Conservation (phyloP, 2,113 vertebrate genomes). For the Alectura lathami region DNA sequence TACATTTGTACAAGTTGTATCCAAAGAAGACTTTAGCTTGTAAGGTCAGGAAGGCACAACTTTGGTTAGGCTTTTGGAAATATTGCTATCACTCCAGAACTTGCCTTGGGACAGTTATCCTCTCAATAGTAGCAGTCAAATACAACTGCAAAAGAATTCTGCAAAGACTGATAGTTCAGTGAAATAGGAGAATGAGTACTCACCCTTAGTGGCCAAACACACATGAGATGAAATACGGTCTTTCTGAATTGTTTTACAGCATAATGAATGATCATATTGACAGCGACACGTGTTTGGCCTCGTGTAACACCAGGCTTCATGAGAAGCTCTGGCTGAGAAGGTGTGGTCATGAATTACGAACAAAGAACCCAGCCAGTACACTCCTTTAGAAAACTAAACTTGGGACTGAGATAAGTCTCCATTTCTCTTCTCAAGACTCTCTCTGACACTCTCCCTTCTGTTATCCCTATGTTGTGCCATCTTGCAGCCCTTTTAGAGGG, state of each 20-base stretch:
- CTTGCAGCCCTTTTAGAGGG: not conserved
- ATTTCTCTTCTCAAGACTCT: not conserved
- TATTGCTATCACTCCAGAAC: not conserved
- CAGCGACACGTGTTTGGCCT: not conserved
- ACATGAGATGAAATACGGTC: not conserved
- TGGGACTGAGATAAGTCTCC: not conserved
- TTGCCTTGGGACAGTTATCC: not conserved
- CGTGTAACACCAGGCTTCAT: not conserved
- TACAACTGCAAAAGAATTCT: not conserved
- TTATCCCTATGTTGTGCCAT: accelerated
- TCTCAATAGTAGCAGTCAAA: not conserved
- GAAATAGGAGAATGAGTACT: not conserved
- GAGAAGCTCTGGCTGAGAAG: not conserved
- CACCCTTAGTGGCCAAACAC: not conserved
- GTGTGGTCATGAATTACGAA: not conserved
- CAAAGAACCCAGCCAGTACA: not conserved
- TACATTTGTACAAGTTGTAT: not conserved
- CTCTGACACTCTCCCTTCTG: not conserved
- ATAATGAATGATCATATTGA: not conserved
- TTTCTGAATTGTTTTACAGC: not conserved
- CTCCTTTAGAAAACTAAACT: not conserved
- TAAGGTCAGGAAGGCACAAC: not conserved
- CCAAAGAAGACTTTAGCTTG: not conserved
- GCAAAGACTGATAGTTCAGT: not conserved
- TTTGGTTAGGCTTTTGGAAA: not conserved